These are phyloP conservation scores for Ditylenchus dipsaci DNA, from an alignment of 1,140 invertebrate species.

Conservation along the genomic window DNA sequence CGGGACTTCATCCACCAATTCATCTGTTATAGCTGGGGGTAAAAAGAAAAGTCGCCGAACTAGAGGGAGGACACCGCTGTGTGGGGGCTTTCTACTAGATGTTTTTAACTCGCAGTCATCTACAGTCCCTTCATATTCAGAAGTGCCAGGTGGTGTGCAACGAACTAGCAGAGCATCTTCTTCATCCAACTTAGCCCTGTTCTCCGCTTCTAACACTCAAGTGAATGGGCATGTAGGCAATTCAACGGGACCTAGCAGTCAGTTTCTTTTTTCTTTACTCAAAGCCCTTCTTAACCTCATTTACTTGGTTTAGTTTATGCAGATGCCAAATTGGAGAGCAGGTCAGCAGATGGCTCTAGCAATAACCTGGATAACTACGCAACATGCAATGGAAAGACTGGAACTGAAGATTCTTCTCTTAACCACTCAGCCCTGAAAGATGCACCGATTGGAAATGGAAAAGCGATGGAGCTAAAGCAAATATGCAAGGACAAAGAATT, in stretches of 20 bases:
- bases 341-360: too few species aligned
- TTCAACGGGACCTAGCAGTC: too few species aligned
- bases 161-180: neutral
- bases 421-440: too few species aligned
- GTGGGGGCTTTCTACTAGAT: neutral
- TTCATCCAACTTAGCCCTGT: too few species aligned
- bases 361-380: too few species aligned
- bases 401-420: too few species aligned
- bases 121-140: neutral
- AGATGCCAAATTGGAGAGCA: neutral
- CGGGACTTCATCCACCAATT: too few species aligned
- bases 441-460: neutral
- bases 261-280: too few species aligned
- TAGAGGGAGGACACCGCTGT: neutral
- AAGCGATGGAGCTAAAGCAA: neutral
- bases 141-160: neutral
- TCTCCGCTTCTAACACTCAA: neutral
- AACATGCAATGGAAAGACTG: too few species aligned
- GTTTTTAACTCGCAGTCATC: neutral
- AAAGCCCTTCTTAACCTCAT: too few species aligned
- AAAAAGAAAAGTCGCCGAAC: conserved; percentile 6
- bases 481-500: conserved; percentile 5
- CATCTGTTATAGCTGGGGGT: too few species aligned
- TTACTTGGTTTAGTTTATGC: too few species aligned
- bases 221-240: neutral